phyloP scores from a whole-genome alignment of 2,113 vertebrate genomes.

The Aegotheles bennettii region DNA sequence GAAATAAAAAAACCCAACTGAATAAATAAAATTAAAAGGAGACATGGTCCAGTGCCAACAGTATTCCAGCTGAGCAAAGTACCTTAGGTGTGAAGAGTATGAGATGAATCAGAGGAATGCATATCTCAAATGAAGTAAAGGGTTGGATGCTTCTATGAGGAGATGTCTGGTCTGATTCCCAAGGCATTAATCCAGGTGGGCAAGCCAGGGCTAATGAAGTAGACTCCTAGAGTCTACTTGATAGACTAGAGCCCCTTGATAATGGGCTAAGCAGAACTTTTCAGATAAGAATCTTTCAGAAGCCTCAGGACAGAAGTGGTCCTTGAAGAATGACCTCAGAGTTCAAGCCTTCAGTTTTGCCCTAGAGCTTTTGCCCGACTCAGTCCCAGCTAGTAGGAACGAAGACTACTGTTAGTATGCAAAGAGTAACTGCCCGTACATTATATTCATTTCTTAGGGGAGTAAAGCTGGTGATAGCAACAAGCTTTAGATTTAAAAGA shows the following conservation, averaged over 20 bases:
- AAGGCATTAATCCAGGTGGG: background rate
- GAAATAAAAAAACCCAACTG: background rate
- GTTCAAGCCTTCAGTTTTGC: background rate
- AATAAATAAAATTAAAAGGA: background rate
- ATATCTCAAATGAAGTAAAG: background rate
- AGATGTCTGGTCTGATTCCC: background rate
- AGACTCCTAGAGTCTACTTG: background rate
- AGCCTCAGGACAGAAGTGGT: background rate
- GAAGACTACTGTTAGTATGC: background rate
- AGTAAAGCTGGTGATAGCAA: background rate
- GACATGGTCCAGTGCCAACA: background rate
- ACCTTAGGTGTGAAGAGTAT: background rate
- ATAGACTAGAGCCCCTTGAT: no score
- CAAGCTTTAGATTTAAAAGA: background rate
- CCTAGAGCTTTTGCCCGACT: background rate
- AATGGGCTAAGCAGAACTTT: background rate
- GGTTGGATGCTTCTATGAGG: accelerated
- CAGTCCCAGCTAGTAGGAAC: background rate
- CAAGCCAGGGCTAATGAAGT: background rate
- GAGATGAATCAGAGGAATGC: background rate
- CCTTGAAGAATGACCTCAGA: background rate
- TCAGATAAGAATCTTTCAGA: background rate
- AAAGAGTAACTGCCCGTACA: background rate
- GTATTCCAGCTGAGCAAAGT: background rate
- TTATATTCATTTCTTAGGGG: background rate